These are phyloP conservation scores for Augochlora pura DNA, from an alignment of 1,140 invertebrate genomes.

Conservation along the genomic window DNA sequence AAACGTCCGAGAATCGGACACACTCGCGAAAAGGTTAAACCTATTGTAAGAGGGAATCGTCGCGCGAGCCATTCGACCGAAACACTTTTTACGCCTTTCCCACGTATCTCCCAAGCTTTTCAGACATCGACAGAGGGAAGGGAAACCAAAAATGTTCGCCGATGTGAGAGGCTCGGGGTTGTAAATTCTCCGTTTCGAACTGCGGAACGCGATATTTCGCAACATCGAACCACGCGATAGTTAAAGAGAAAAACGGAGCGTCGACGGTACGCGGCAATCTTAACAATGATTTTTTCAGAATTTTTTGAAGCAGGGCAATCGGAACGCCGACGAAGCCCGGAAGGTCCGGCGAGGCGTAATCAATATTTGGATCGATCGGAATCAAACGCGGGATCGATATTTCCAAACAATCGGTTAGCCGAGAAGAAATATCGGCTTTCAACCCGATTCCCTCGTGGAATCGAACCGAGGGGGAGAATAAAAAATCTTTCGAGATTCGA, in stretches of 20 bases:
- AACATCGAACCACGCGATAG: too few relatives aligned
- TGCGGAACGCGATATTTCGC: too few relatives aligned
- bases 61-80: conserved; percentile 32
- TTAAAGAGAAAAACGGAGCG: too few relatives aligned
- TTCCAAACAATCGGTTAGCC: conserved; percentile 70
- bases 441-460: conserved; percentile 53
- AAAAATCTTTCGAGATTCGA: conserved; percentile 68
- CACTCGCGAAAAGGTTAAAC: conserved; percentile 56
- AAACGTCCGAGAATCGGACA: conserved; percentile 62
- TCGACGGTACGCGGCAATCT: too few relatives aligned
- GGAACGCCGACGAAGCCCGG: background rate
- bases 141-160: background rate
- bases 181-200: too few relatives aligned
- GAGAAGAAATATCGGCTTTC: conserved; percentile 60
- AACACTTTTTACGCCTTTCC: conserved; percentile 21
- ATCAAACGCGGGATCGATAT: conserved; percentile 67
- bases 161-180: too few relatives aligned
- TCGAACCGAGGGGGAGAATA: background rate
- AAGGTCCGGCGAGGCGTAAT: conserved; percentile 31
- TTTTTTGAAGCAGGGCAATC: too few relatives aligned
- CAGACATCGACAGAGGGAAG: background rate
- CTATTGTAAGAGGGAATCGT: conserved; percentile 49
- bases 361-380: conserved; percentile 71
- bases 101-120: background rate
- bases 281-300: too few relatives aligned